phyloP scores from a whole-genome alignment of 2,797 vertebrate species.

The Gorsachius magnificus region DNA sequence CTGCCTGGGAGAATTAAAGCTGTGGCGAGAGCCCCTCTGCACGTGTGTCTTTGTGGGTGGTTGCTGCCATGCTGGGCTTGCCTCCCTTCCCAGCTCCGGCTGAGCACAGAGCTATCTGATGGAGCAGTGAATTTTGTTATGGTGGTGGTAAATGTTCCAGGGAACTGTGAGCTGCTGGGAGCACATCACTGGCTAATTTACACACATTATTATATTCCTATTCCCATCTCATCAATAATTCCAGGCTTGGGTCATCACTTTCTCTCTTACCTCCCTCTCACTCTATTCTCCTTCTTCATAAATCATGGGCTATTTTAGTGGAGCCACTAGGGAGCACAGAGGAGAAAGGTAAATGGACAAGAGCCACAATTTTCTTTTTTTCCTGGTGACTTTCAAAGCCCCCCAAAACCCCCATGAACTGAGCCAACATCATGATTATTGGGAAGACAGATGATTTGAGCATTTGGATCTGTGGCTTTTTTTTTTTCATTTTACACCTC shows the following conservation, averaged over 20 bases:
- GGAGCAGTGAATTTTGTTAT: background rate
- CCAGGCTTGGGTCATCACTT: background rate
- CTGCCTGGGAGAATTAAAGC: background rate
- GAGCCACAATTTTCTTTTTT: background rate
- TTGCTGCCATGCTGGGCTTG: background rate
- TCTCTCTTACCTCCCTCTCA: background rate
- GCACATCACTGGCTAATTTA: slow-evolving; percentile 1
- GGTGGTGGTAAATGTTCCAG: background rate
- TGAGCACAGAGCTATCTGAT: background rate
- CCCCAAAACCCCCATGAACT: background rate
- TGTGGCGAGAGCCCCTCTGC: background rate
- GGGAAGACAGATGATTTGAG: background rate
- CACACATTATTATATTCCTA: slow-evolving; percentile 17
- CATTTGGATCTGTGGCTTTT: background rate
- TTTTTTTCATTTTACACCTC: background rate
- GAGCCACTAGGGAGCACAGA: background rate
- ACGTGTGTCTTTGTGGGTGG: background rate
- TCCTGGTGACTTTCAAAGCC: background rate
- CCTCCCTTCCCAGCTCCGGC: background rate
- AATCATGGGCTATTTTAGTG: slow-evolving; percentile 39
- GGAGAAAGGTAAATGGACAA: slow-evolving; percentile 22
- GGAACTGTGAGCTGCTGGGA: background rate
- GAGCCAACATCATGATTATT: background rate
- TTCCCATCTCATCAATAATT: slow-evolving; percentile 58
- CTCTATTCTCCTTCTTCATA: slow-evolving; percentile 17